Percentiles rank a stretch among this genome's conserved stretches.
These are phyloP conservation scores for Turdus rufiventris DNA, from an alignment of 2,113 vertebrate species.

Conservation along the genomic window DNA sequence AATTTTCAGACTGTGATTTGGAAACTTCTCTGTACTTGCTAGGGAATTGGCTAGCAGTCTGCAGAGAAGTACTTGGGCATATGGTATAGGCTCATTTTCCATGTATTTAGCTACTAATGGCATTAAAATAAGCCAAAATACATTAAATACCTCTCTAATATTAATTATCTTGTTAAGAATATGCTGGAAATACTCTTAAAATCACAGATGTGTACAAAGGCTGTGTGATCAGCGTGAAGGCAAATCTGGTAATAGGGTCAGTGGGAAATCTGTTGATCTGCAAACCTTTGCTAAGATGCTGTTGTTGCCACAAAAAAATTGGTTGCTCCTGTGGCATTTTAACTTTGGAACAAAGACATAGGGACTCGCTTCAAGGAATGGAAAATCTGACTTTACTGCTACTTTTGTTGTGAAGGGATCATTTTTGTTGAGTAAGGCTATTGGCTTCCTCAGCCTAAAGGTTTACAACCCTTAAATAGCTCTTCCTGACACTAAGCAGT, in stretches of 20 bases:
- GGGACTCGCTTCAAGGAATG: not conserved
- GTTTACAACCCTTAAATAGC: conserved; percentile 18
- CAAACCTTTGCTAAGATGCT: not conserved
- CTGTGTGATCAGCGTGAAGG: not conserved
- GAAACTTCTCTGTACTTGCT: not conserved
- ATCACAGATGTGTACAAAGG: not conserved
- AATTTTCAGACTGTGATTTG: not conserved
- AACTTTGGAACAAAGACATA: not conserved
- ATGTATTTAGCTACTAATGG: not conserved
- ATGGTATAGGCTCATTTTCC: not conserved
- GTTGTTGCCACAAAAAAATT: not conserved
- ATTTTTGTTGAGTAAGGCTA: conserved; percentile 9
- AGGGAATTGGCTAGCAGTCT: not conserved
- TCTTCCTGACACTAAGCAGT: conserved; percentile 22
- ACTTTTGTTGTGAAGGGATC: not conserved
- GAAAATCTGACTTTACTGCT: conserved; percentile 8
- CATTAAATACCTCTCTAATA: not conserved
- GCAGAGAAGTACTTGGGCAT: not conserved
- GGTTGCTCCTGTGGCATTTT: not conserved
- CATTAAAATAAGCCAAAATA: conserved; percentile 8
- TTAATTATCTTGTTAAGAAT: not conserved
- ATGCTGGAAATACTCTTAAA: not conserved
- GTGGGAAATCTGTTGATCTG: not conserved
- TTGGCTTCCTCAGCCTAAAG: conserved; percentile 11
- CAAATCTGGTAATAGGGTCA: not conserved